Base-by-base conservation (phyloP, 2,888 invertebrate species). In the Tenthredo mesomela region DNA sequence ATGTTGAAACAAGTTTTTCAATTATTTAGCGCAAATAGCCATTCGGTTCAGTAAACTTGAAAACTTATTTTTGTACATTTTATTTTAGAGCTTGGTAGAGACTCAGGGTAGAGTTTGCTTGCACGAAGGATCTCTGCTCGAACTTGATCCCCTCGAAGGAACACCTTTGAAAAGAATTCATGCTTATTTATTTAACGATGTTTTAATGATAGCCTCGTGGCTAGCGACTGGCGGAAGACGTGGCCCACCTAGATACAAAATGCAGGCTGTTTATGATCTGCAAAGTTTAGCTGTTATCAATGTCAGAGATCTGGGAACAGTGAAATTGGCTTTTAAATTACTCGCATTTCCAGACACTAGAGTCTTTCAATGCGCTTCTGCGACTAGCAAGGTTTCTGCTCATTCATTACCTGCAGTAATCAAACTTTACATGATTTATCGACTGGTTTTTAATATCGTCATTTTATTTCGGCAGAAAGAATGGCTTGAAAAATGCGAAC, bases 201-300 rank as follows among this genome's bases (percentile, higher is more conserved):
- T 97, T 86, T 95, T 99, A 83, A 97, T 99, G 96, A 95, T 99
- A 86, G 97, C 98, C 40, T 97, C 96, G 82, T 96, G 97, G 95
- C 95, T 97, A 88, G 95, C 96, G 43, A 92, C 92, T 18, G 91
- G 91, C 1, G 90, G 90, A 85, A 95, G 95, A 87, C 94, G 96
- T 88, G 97, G 97, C 10, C 96, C 97, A 78, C 96, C 97, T 91
- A 95, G 97, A 90, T 98, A 97, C 92, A 96, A 97, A 92, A 97
- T 97, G 94, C 97, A 98, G 93, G 95, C 95, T 12, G 95, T 97
- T 90, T 98, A 98, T 92, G 97, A 98, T 89, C 94, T 98, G 67
- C 97, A 98, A 91, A 98, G 97, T 92, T 94, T 99, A 89, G 99
- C 98, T 33, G 97, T 99, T 40, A 98, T 99, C 0, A 99, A 99